Percentiles rank a stretch among this genome's conserved stretches.
These are phyloP conservation scores for Columbina picui DNA, from an alignment of 2,113 vertebrate species.

Conservation along the genomic window DNA sequence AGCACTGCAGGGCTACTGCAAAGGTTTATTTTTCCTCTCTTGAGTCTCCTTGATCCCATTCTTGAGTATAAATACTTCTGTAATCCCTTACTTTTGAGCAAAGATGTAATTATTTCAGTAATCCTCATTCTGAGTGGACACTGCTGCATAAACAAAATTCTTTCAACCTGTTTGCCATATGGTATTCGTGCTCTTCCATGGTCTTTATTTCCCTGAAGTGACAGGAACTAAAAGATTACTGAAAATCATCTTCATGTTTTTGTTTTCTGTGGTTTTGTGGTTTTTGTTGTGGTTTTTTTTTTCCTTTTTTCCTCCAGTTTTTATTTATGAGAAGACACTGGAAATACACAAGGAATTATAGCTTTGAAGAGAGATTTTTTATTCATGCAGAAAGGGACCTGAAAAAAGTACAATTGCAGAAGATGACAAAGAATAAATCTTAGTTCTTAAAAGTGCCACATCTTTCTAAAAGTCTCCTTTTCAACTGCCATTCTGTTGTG, in stretches of 20 bases:
- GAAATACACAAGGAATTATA: conserved; percentile 20
- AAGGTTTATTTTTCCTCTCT: background rate
- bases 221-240: background rate
- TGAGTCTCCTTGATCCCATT: background rate
- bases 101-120: background rate
- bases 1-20: background rate
- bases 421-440: conserved; percentile 54
- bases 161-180: background rate
- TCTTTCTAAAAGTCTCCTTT: conserved; percentile 7
- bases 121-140: background rate
- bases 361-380: conserved; percentile 55
- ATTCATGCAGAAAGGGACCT: conserved; percentile 40
- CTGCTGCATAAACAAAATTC: background rate
- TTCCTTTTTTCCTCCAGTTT: rapidly evolving
- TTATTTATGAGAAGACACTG: conserved; percentile 23
- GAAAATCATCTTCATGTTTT: background rate
- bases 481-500: background rate
- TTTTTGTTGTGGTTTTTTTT: no score
- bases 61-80: background rate
- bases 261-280: no score
- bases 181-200: background rate
- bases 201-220: background rate
- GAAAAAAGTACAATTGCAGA: conserved; percentile 32
- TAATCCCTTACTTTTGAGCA: background rate
- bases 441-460: conserved; percentile 39